Conservation (phyloP, 2,888 invertebrate genomes). For the Frankliniella intonsa region DNA sequence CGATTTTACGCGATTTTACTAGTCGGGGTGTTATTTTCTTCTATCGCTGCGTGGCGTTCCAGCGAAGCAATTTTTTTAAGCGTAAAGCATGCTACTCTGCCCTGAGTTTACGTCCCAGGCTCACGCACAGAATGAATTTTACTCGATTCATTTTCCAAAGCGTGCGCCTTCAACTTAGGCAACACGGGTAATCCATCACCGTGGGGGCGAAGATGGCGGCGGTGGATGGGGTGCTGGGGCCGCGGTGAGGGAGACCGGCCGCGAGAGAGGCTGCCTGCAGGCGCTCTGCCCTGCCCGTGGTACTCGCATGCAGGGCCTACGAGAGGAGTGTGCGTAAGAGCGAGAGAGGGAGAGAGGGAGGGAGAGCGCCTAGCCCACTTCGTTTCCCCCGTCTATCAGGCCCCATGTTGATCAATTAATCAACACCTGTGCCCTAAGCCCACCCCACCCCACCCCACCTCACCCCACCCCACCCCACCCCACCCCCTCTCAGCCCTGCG, state of each 20-base stretch:
- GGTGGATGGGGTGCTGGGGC: no score
- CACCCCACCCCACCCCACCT: background rate
- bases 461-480: background rate
- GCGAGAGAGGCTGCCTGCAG: no score
- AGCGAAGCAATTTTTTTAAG: no score
- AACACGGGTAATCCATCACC: constrained; percentile 9
- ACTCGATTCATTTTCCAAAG: background rate
- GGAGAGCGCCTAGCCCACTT: background rate
- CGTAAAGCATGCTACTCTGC: no score
- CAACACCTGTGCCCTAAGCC: constrained; percentile 9
- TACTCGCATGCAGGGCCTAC: no score
- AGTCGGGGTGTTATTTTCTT: no score
- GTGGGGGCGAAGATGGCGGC: background rate
- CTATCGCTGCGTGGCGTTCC: no score
- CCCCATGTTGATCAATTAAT: constrained; percentile 20
- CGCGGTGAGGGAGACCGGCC: no score
- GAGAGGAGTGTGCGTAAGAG: background rate
- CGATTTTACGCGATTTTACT: no score
- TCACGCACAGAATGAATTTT: no score
- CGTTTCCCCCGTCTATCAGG: constrained; percentile 13
- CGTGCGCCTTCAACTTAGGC: constrained; percentile 1
- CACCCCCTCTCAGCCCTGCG: background rate
- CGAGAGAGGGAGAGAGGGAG: background rate
- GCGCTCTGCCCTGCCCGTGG: no score
- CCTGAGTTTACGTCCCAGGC: no score